Conservation (phyloP, 2,113 vertebrate species). For the Orientallactaga bullata region DNA sequence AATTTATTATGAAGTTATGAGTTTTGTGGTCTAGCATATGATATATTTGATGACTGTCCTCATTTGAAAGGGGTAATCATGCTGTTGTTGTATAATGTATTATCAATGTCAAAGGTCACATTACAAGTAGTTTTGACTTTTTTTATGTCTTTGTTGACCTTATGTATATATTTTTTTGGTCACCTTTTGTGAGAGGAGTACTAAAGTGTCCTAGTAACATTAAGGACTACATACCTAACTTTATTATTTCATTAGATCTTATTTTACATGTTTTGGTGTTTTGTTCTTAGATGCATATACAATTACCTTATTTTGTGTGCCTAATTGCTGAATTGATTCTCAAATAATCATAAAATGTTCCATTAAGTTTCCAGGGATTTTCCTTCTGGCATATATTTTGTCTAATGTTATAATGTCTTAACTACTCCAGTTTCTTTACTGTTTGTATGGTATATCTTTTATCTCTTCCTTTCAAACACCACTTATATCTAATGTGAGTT, state of each 20-base stretch:
- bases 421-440: background rate
- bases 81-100: background rate
- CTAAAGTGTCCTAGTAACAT: background rate
- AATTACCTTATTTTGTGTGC: background rate
- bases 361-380: background rate
- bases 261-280: background rate
- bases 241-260: background rate
- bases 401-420: background rate
- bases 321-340: conserved; percentile 4
- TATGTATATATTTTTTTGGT: background rate
- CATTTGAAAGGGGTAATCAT: background rate
- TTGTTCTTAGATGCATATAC: background rate
- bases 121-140: background rate
- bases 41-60: background rate
- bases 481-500: background rate
- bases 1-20: background rate
- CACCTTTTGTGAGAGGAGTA: background rate
- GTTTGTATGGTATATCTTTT: background rate
- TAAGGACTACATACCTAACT: background rate
- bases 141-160: background rate
- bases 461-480: background rate
- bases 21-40: background rate
- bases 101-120: background rate
- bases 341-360: background rate
- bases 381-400: background rate